Percentiles rank a stretch among this genome's conserved stretches.
Evolutionary conservation across 2,113 vertebrate genomes (phyloP).

Genomic region (Ptychochromis oligacanthus): DNA sequence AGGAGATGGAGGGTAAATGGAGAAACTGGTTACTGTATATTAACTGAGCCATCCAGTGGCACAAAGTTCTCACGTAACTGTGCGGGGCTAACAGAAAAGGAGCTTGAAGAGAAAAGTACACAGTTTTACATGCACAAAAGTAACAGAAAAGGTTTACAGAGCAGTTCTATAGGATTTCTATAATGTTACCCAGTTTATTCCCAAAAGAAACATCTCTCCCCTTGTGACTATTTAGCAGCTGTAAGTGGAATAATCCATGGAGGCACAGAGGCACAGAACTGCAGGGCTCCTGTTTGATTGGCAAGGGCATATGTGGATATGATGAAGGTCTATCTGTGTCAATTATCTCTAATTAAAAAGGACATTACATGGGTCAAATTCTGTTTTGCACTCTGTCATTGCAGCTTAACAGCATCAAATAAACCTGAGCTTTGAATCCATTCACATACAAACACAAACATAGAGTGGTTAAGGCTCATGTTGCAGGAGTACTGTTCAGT

Average conservation of each 20-base stretch:
- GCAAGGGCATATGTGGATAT: conserved; percentile 44
- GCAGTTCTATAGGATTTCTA: neutral
- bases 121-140: neutral
- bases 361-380: conserved; percentile 63
- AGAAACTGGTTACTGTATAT: conserved; percentile 74
- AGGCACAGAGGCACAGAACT: neutral
- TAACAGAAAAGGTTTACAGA: neutral
- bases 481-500: neutral
- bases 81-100: neutral
- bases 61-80: conserved; percentile 56
- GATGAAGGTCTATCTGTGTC: conserved; percentile 60
- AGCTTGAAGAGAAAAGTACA: neutral
- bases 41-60: conserved; percentile 71
- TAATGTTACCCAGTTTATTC: neutral
- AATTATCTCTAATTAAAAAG: conserved; percentile 69
- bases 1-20: conserved; percentile 59
- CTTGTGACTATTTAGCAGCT: conserved; percentile 1
- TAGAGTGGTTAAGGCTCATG: neutral
- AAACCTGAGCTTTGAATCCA: conserved; percentile 33
- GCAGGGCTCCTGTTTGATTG: conserved; percentile 11
- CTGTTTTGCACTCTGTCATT: conserved; percentile 39
- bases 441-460: neutral
- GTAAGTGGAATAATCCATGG: neutral
- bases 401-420: conserved; percentile 39
- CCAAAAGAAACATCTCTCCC: neutral